Conservation (phyloP, 2,797 vertebrate genomes). For the Gymnocypris eckloni region DNA sequence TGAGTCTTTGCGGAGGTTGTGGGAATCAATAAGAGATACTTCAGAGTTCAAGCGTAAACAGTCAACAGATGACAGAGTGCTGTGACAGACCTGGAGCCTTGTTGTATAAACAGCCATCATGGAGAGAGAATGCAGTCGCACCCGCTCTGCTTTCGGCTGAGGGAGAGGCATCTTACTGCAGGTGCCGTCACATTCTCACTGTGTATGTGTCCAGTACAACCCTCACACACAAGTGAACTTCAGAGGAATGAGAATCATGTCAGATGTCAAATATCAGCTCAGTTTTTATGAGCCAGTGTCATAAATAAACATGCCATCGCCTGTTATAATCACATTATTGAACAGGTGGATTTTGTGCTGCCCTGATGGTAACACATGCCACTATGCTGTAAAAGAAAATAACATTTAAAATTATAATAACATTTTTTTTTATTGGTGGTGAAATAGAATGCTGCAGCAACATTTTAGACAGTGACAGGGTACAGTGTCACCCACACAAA, state of each 20-base stretch:
- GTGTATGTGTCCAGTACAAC: background rate
- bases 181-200: constrained; percentile 18
- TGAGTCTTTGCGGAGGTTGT: constrained; percentile 39
- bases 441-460: background rate
- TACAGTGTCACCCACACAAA: background rate
- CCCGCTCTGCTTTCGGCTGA: constrained; percentile 17
- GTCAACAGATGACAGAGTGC: constrained; percentile 22
- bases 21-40: constrained; percentile 50
- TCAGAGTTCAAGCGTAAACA: constrained; percentile 54
- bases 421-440: background rate
- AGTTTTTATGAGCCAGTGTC: constrained; percentile 8
- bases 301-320: background rate
- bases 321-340: background rate
- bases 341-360: constrained; percentile 21
- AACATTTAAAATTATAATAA: too few species aligned
- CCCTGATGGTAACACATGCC: background rate
- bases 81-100: constrained; percentile 21
- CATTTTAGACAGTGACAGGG: too few species aligned
- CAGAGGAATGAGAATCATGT: constrained; percentile 32
- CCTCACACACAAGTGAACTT: constrained; percentile 12
- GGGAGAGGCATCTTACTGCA: constrained; percentile 55
- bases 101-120: constrained; percentile 52
- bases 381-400: background rate
- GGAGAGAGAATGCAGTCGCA: constrained; percentile 17
- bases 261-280: constrained; percentile 9